Conservation (phyloP, 2,888 invertebrate genomes). For the Eumerus sabulonum region DNA sequence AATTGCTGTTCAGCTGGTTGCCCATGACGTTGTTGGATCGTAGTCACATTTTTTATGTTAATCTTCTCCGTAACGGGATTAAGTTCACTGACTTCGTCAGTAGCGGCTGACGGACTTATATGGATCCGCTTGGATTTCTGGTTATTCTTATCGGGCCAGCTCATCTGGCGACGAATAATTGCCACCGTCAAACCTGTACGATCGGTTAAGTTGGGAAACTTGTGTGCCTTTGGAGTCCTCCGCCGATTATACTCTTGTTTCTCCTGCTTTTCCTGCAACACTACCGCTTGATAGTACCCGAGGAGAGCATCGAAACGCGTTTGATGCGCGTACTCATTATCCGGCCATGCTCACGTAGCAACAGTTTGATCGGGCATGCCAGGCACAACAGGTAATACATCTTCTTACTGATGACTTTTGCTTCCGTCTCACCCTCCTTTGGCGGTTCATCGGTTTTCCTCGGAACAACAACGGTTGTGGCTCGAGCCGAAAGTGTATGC, state of each 20-base stretch:
- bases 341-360: slow-evolving; percentile 94
- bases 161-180: slow-evolving; percentile 89
- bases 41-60: slow-evolving; percentile 90
- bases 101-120: slow-evolving; percentile 82
- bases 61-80: slow-evolving; percentile 87
- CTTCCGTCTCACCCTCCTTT: slow-evolving; percentile 77
- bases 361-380: slow-evolving; percentile 95
- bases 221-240: slow-evolving; percentile 86
- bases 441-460: slow-evolving; percentile 74
- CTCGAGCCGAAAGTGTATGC: slow-evolving; percentile 93
- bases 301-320: slow-evolving; percentile 87
- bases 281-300: slow-evolving; percentile 92
- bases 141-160: slow-evolving; percentile 82
- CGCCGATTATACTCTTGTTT: slow-evolving; percentile 91
- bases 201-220: slow-evolving; percentile 89
- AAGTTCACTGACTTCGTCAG: slow-evolving; percentile 87
- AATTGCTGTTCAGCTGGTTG: slow-evolving; percentile 91
- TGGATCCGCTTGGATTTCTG: slow-evolving; percentile 80
- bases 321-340: slow-evolving; percentile 88
- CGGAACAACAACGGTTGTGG: slow-evolving; percentile 84
- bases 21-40: slow-evolving; percentile 90
- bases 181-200: slow-evolving; percentile 93
- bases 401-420: slow-evolving; percentile 85
- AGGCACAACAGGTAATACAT: slow-evolving; percentile 96
- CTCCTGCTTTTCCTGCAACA: slow-evolving; percentile 92